Percentiles rank a stretch among this genome's conserved stretches.
These are phyloP conservation scores for Parauchenoglanis punctatus DNA, from an alignment of 2,797 vertebrate species.

Conservation along the genomic window DNA sequence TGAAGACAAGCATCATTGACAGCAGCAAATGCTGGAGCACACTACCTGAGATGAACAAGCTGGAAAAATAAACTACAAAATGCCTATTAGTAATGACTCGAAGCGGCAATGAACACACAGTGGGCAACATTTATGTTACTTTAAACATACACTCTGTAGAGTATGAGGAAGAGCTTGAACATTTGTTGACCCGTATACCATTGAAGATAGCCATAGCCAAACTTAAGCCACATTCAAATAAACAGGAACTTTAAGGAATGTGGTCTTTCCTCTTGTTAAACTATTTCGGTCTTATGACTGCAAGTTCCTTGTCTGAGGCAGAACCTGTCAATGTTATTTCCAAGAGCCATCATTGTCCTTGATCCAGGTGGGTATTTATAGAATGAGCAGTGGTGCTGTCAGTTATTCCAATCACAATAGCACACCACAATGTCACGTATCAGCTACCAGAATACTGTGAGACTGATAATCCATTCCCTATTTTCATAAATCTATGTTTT, in stretches of 20 bases:
- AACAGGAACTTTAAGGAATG: constrained; percentile 54
- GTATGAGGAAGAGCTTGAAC: constrained; percentile 52
- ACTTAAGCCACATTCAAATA: constrained; percentile 62
- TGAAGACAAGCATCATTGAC: constrained; percentile 67
- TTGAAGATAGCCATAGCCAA: constrained; percentile 51
- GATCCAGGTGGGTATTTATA: constrained; percentile 65
- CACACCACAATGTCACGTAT: constrained; percentile 24
- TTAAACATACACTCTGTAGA: constrained; percentile 53
- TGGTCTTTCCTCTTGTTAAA: constrained; percentile 60
- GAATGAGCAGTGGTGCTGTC: constrained; percentile 50
- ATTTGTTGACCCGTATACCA: constrained; percentile 57
- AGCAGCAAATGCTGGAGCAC: constrained; percentile 53
- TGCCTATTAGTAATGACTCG: constrained; percentile 43
- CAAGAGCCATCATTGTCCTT: constrained; percentile 55
- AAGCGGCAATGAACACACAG: constrained; percentile 56
- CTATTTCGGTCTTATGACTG: constrained; percentile 66
- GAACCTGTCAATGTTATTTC: constrained; percentile 64
- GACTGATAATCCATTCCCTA: constrained; percentile 33
- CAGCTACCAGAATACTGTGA: constrained; percentile 20
- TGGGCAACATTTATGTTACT: constrained; percentile 55
- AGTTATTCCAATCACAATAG: constrained; percentile 45
- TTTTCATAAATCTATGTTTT: constrained; percentile 2
- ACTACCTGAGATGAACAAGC: constrained; percentile 55
- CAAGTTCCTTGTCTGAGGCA: constrained; percentile 60
- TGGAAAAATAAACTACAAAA: constrained; percentile 54